These are phyloP conservation scores for Malacosoma neustria DNA, from an alignment of 2,888 invertebrate genomes.

Conservation along the genomic window DNA sequence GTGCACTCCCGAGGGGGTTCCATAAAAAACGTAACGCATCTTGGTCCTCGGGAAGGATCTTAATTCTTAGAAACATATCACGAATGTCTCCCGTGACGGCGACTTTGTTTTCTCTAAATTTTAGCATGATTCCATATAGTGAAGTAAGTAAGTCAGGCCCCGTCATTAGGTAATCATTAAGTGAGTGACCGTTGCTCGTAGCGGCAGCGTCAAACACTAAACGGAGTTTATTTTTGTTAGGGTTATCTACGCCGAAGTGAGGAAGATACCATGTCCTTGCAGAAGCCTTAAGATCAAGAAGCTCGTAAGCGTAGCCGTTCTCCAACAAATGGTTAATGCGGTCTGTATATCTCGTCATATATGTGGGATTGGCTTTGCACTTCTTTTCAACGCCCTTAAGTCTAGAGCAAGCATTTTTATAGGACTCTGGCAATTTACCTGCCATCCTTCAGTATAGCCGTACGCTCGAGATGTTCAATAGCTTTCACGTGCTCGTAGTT, in stretches of 20 bases:
- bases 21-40: background rate
- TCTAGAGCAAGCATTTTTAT: background rate
- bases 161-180: background rate
- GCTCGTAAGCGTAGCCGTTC: background rate
- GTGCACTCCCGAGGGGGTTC: background rate
- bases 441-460: background rate
- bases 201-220: background rate
- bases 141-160: background rate
- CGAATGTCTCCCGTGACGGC: background rate
- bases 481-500: background rate
- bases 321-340: background rate
- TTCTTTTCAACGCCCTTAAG: background rate
- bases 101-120: background rate
- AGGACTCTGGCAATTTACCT: background rate
- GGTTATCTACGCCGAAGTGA: background rate
- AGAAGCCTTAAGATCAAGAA: background rate
- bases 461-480: background rate
- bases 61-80: background rate
- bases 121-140: background rate
- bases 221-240: background rate
- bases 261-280: background rate
- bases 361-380: background rate
- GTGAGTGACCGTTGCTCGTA: background rate
- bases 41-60: background rate
- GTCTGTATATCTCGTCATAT: background rate